Evolutionary conservation across 2,888 invertebrate genomes (phyloP), one percentile per base, ranked within the genome.

Genomic region (Hedychridium roseum): DNA sequence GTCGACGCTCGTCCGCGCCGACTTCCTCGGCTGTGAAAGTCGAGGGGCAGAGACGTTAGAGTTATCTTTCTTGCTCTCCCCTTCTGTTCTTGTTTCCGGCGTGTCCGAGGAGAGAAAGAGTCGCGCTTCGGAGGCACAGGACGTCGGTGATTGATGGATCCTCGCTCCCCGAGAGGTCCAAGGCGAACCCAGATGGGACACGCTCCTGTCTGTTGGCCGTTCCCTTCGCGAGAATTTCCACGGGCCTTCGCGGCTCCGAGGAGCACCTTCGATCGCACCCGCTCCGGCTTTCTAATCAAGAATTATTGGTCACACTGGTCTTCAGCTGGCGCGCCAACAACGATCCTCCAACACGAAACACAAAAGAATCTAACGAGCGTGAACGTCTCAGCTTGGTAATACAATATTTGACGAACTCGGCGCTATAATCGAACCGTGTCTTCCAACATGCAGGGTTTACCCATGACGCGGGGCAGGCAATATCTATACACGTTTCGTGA

Each of bases 61-160:
- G n/a, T n/a, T n/a, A n/a, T n/a, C n/a, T n/a, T n/a, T n/a, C n/a
- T n/a, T n/a, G n/a, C n/a, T n/a, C n/a, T n/a, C n/a, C n/a, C 30
- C 9, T 56, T 58, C 61, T 50, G 53, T 74, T 75, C 73, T 74
- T 74, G 74, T 74, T 76, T 72, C 74, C 68, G 70, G 67, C 67
- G 60, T n/a, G n/a, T n/a, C n/a, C n/a, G n/a, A n/a, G n/a, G n/a
- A n/a, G n/a, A n/a, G n/a, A n/a, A 66, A 66, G 66, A 59, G 62
- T 60, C 55, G 60, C 58, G 61, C 63, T 60, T 64, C 58, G 53
- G 57, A 69, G 60, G 67, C 58, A 65, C 67, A 63, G 64, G 68
- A 71, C 72, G 66, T 53, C 51, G 57, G 70, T 76, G 76, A 76
- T 76, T 76, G 76, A 76, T 76, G 72, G 73, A 74, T 74, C 70